Conservation (phyloP, 2,797 vertebrate genomes). For the Spinus olivaceus region DNA sequence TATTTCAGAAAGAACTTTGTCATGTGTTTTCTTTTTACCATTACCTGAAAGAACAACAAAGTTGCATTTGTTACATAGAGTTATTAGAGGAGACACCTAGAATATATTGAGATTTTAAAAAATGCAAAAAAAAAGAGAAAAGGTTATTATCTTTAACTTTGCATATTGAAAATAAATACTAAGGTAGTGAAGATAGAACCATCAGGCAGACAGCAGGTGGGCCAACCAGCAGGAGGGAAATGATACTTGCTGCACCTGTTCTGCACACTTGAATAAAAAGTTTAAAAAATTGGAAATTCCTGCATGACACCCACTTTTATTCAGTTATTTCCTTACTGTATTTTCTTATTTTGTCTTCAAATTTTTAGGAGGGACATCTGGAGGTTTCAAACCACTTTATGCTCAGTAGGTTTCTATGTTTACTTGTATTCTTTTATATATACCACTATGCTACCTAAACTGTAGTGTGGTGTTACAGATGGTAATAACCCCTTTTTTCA, state of each 20-base stretch:
- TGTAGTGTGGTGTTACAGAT: not conserved
- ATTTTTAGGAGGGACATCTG: not conserved
- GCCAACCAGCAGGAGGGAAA: slow-evolving; percentile 57
- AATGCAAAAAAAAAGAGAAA: not conserved
- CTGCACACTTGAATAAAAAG: not conserved
- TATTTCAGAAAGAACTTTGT: not conserved
- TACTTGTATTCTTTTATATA: not conserved
- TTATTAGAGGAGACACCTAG: not conserved
- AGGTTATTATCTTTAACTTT: slow-evolving; percentile 42
- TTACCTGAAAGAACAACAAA: not conserved
- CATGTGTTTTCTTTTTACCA: not conserved
- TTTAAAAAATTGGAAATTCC: not conserved
- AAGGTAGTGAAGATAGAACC: slow-evolving; percentile 19
- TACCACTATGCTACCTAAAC: not conserved
- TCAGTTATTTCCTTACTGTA: not conserved
- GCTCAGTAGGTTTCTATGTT: not conserved
- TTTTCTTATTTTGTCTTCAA: slow-evolving; percentile 1
- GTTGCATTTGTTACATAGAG: not conserved
- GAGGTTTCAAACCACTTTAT: not conserved
- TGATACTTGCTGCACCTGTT: slow-evolving; percentile 61
- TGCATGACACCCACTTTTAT: not conserved
- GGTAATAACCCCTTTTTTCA: not conserved
- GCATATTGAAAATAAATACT: slow-evolving; percentile 56
- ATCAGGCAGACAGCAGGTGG: slow-evolving; percentile 66
- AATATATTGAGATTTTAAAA: not conserved